Percentiles rank a stretch among this genome's conserved stretches.
Conservation (phyloP, 2,797 vertebrate species). For the Chaetophractus vellerosus region DNA sequence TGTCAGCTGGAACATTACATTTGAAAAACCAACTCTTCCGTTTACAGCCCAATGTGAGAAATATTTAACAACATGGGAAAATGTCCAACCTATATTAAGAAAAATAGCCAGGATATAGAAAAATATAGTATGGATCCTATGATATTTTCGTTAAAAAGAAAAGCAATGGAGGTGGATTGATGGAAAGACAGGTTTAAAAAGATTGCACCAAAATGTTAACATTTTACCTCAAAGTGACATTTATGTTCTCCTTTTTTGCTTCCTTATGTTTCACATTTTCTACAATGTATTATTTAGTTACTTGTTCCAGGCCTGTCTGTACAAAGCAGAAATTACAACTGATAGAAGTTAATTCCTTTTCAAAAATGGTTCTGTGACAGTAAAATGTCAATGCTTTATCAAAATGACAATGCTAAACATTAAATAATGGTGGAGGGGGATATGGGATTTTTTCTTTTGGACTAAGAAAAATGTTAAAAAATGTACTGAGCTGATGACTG, state of each 20-base stretch:
- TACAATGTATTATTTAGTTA: constrained; percentile 31
- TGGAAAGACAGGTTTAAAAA: constrained; percentile 22
- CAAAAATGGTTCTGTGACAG: constrained; percentile 22
- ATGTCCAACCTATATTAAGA: background rate
- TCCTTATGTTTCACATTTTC: constrained; percentile 33
- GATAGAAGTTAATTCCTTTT: constrained; percentile 6
- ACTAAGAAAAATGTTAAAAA: too few relatives aligned
- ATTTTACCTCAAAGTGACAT: background rate
- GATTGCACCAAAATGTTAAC: background rate
- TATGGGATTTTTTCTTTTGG: too few relatives aligned
- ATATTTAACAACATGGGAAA: constrained; percentile 11
- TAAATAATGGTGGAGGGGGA: too few relatives aligned
- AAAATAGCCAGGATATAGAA: constrained; percentile 7
- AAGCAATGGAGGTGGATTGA: background rate
- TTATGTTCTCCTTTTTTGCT: constrained; percentile 17
- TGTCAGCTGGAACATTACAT: background rate
- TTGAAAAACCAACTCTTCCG: background rate
- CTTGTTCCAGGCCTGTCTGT: background rate
- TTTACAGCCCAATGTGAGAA: background rate
- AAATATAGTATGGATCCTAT: background rate
- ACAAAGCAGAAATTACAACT: constrained; percentile 7
- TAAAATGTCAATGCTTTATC: background rate
- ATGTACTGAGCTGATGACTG: too few relatives aligned
- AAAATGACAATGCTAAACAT: too few relatives aligned
- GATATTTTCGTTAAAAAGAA: background rate